Evolutionary conservation across 2,797 vertebrate species (phyloP), one percentile per base, ranked within the genome.

Genomic region (Iguana delicatissima): DNA sequence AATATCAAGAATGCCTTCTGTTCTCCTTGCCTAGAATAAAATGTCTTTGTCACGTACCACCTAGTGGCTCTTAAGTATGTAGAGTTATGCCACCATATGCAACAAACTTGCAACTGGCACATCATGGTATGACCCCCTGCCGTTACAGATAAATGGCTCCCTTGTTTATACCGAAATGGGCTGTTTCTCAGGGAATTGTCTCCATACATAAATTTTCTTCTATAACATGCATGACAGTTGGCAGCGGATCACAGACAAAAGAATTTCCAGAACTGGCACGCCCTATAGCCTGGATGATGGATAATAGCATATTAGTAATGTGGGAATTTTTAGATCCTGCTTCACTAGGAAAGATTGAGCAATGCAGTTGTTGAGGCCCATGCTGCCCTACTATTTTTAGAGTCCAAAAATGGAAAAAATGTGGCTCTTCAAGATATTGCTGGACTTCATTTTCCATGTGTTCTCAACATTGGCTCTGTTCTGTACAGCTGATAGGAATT

Each of bases 311-410:
- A 38, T 80, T 80, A 18, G 42, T 67, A 80, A 69, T 69, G 77
- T 80, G 52, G 72, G 52, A 57, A 86, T 59, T 26, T 74, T 12
- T 35, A 35, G 50, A 86, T 38, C n/a, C 20, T 55, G 50, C 32
- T 35, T 24, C 32, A 22, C 57, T 77, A 38, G 20, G 76, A 35
- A 46, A 18, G 55, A 42, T 32, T 62, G 85, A 86, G 24, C 35
- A 76, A 67, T 59, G 87, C 87, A 91, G 91, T 92, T 88, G 74
- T 90, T 92, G 92, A 91, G 84, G 94, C 93, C 90, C 86, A 94
- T 91, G 92, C 91, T 95, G 87, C 84, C 93, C 86, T 89, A 29
- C 13, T 59, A 76, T 42, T 14, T 22, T 4, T 59, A 74, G 13
- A 46, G 64, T 85, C 67, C 52, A 82, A n/a, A 50, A 12, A 50